Evolutionary conservation across 2,888 invertebrate species (phyloP), one percentile per base, ranked within the genome.

Genomic region (Campaea margaritaria): DNA sequence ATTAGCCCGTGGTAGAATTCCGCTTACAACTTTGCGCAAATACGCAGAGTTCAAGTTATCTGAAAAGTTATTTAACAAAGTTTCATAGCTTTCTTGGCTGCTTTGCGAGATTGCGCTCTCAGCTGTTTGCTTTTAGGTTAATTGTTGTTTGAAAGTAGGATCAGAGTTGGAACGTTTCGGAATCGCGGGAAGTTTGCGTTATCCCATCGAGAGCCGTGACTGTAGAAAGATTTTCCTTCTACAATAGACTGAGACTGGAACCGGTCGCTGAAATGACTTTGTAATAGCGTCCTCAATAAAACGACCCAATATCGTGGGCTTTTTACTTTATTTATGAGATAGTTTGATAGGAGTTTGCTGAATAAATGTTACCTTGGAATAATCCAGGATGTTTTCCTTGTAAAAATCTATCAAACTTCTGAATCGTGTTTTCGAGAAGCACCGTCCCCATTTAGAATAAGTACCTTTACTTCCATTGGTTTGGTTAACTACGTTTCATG

Each of bases 61-160:
- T 91, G 91, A 92, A 92, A 92, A 92, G 91, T 92, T 92, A 92
- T 91, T 92, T 91, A 92, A 92, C 92, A 92, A 92, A 92, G 92
- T 92, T 92, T 92, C 92, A 91, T 91, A 91, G 91, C 91, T 89
- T 91, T 91, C 87, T 87, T 82, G 81, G 79, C 68, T 70, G 87
- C 78, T 76, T 76, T 71, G 73, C 77, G 85, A 91, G 81, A 87
- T 85, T 88, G 83, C 70, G 82, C 88, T 85, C 75, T 89, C 80
- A 77, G 78, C 65, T 71, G 73, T 73, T 64, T 73, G 73, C 58
- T 76, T 85, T 90, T 89, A 78, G 81, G 87, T 87, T 80, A 85
- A 82, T 87, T 86, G 81, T 91, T 73, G 82, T 80, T 79, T 81
- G 82, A 64, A 74, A 73, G 75, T 71, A 64, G 77, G 56, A 62